These are phyloP conservation scores for Corvus cornix DNA, from an alignment of 2,113 vertebrate genomes.

Conservation along the genomic window DNA sequence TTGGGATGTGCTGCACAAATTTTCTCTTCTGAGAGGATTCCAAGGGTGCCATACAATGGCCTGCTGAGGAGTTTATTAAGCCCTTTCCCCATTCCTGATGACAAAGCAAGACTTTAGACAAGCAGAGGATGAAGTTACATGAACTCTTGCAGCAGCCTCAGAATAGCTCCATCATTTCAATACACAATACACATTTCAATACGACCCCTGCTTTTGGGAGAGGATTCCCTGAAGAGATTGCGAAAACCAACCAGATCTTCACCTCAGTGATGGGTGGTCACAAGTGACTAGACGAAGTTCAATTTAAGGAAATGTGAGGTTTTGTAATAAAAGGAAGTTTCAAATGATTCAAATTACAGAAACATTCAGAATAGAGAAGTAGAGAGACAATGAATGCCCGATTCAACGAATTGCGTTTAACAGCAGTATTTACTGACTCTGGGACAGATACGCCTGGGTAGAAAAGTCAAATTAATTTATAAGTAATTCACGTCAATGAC, in stretches of 20 bases:
- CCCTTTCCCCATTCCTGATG: neutral
- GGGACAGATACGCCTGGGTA: neutral
- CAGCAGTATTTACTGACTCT: neutral
- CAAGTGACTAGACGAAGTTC: neutral
- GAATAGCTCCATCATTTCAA: neutral
- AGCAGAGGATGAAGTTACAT: neutral
- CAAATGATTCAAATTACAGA: neutral
- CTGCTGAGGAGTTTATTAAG: neutral
- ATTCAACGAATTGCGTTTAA: neutral
- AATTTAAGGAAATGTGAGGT: neutral
- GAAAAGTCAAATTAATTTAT: neutral
- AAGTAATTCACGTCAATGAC: neutral
- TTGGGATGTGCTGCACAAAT: neutral
- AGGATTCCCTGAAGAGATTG: neutral
- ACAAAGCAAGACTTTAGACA: neutral
- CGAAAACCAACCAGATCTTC: neutral
- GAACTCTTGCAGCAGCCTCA: neutral
- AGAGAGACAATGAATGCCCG: rapidly evolving
- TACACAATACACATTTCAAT: neutral
- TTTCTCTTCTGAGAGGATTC: neutral
- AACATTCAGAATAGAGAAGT: neutral
- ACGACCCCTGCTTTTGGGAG: neutral
- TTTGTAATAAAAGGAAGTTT: neutral
- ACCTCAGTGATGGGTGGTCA: neutral
- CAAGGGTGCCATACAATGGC: neutral